Conservation (phyloP, 2,797 vertebrate genomes). For the Clarias fuscus region DNA sequence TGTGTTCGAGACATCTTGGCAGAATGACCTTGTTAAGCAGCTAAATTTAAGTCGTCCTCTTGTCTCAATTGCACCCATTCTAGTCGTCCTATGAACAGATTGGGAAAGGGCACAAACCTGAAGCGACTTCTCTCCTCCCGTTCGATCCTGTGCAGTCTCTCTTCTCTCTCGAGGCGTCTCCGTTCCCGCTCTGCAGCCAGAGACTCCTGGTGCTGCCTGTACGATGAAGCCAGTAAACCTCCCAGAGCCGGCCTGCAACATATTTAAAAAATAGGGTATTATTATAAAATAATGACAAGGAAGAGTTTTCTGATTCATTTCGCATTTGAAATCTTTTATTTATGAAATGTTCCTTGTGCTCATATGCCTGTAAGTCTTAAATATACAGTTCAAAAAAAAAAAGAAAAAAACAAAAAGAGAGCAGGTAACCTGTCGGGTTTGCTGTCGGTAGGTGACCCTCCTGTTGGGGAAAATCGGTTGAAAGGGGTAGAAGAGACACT, state of each 20-base stretch:
- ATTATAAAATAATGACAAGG: not conserved
- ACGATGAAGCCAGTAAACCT: constrained; percentile 89
- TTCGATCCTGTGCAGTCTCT: constrained; percentile 91
- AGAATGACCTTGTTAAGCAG: constrained; percentile 18
- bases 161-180: constrained; percentile 89
- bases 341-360: not conserved
- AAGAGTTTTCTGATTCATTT: not conserved
- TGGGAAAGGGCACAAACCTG: constrained; percentile 77
- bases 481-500: constrained; percentile 70
- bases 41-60: constrained; percentile 24
- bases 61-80: constrained; percentile 13
- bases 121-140: constrained; percentile 93
- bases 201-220: constrained; percentile 94
- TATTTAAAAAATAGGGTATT: not conserved
- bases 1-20: not conserved
- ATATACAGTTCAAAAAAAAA: not conserved
- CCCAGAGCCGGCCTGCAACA: constrained; percentile 77
- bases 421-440: constrained; percentile 81
- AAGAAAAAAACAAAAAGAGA: not conserved
- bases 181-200: constrained; percentile 90
- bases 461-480: constrained; percentile 66
- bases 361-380: not conserved
- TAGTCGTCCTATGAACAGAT: not conserved
- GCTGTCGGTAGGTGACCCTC: constrained; percentile 74
- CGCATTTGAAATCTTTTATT: not conserved